Conservation (phyloP, 2,797 vertebrate species). For the Acrossocheilus fasciatus region DNA sequence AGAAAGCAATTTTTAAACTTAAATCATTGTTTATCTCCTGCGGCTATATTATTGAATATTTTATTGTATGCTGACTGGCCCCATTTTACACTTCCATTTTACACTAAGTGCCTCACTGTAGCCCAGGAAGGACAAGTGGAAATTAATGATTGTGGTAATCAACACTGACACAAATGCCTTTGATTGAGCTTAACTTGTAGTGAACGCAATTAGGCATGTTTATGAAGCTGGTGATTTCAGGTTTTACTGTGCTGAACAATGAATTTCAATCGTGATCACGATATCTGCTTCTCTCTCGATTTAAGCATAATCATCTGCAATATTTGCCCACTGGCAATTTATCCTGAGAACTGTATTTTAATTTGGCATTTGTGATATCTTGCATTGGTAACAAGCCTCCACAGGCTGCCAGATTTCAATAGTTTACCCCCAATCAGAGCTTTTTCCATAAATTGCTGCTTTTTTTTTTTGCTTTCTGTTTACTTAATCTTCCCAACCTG, state of each 20-base stretch:
- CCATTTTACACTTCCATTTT: background rate
- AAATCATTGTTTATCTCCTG: slow-evolving; percentile 10
- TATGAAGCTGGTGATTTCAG: slow-evolving; percentile 19
- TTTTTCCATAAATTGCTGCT: background rate
- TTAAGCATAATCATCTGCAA: background rate
- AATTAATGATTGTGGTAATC: slow-evolving; percentile 4
- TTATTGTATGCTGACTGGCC: background rate
- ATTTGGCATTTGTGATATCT: background rate
- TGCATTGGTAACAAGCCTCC: background rate
- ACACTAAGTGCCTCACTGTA: background rate
- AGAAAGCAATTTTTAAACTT: background rate
- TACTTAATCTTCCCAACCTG: background rate
- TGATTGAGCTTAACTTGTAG: background rate
- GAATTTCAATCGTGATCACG: background rate
- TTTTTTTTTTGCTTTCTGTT: background rate
- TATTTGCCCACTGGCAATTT: background rate
- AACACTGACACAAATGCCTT: background rate
- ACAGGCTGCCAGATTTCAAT: background rate
- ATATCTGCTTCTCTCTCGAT: background rate
- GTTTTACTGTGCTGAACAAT: background rate
- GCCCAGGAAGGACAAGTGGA: background rate
- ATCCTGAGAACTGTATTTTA: background rate
- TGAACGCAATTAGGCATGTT: slow-evolving; percentile 3
- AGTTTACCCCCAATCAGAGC: background rate
- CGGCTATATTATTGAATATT: background rate